Percentiles rank a stretch among this genome's conserved stretches.
These are phyloP conservation scores for Cladopsammia gracilis DNA, from an alignment of 64 coral and sea anemone species.

Conservation along the genomic window DNA sequence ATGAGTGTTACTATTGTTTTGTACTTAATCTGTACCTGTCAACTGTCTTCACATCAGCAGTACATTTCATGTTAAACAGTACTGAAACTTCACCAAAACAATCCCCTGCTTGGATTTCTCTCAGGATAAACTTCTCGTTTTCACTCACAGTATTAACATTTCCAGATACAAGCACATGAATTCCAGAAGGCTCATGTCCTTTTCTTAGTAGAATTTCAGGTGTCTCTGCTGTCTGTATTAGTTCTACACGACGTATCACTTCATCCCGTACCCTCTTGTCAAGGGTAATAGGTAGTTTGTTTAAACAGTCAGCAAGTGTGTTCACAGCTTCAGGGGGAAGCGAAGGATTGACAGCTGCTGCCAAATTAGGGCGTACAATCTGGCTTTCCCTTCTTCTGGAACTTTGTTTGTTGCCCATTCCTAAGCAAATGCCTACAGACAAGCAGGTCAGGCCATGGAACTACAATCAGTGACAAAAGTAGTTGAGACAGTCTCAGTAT, in stretches of 20 bases:
- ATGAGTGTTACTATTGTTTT: background rate
- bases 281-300: constrained; percentile 37
- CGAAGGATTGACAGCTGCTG: constrained; percentile 36
- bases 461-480: too few species aligned
- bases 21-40: constrained; percentile 41
- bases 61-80: constrained; percentile 78
- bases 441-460: too few species aligned
- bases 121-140: constrained; percentile 66
- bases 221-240: constrained; percentile 26
- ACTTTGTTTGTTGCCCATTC: constrained; percentile 81
- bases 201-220: constrained; percentile 59
- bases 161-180: constrained; percentile 79
- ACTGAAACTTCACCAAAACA: constrained; percentile 91
- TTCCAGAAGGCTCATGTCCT: constrained; percentile 68
- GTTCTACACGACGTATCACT: constrained; percentile 43
- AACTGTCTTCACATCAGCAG: constrained; percentile 70
- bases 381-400: constrained; percentile 17
- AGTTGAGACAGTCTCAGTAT: too few species aligned
- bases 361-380: constrained; percentile 9
- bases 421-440: background rate
- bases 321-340: constrained; percentile 60
- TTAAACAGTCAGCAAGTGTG: constrained; percentile 60
- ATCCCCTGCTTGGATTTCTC: constrained; percentile 67
- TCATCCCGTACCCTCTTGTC: constrained; percentile 40
- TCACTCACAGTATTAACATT: constrained; percentile 62